phyloP scores from a whole-genome alignment of 2,888 invertebrate species.

The Hyposoter dolosus region DNA sequence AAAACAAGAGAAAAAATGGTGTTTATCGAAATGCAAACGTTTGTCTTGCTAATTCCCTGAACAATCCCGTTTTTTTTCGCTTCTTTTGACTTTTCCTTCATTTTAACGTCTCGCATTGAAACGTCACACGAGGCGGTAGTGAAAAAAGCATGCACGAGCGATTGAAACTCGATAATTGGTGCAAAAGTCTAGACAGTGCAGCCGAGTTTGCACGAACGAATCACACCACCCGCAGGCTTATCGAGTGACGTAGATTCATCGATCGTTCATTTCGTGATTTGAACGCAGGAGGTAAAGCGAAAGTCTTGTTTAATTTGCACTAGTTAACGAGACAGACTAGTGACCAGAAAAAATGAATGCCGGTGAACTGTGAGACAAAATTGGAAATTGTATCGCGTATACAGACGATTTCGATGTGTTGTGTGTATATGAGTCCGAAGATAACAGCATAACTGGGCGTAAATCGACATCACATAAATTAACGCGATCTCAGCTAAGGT shows the following conservation, averaged over 20 bases:
- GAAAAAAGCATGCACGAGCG: background rate
- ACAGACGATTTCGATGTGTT: background rate
- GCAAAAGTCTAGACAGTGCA: conserved; percentile 28
- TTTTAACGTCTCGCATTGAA: background rate
- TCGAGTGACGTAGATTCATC: conserved; percentile 50
- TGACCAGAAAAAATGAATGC: conserved; percentile 22
- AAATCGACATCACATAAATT: conserved; percentile 81
- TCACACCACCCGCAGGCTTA: conserved; percentile 34
- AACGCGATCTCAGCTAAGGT: conserved; percentile 70
- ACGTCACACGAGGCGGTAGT: background rate
- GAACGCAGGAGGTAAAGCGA: conserved; percentile 22
- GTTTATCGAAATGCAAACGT: background rate
- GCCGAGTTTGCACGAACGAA: background rate
- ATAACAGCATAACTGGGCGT: conserved; percentile 68
- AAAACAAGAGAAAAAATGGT: background rate
- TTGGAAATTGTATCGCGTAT: background rate
- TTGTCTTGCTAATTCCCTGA: background rate
- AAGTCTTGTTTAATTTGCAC: conserved; percentile 14
- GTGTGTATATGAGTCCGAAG: background rate
- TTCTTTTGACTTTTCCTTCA: background rate
- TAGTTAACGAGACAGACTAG: conserved; percentile 39
- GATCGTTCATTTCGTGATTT: conserved; percentile 11
- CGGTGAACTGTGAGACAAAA: conserved; percentile 22
- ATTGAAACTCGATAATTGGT: conserved; percentile 17
- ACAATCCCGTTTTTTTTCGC: background rate